Conservation (phyloP, 1,140 invertebrate species). For the Brachionus manjavacas region DNA sequence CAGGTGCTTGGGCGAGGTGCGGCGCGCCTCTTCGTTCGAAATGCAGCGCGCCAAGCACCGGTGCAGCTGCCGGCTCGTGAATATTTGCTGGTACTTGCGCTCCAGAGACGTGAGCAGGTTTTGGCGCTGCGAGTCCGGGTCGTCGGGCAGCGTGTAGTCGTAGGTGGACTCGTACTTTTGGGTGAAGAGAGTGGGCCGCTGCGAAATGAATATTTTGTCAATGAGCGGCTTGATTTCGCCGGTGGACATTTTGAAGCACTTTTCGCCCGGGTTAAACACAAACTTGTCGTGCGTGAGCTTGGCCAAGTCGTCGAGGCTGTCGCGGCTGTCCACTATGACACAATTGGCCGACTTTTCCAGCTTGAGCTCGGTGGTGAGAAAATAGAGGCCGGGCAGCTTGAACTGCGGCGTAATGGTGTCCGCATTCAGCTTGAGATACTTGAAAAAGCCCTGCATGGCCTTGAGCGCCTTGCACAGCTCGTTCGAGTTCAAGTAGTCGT, state of each 20-base stretch:
- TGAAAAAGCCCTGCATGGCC: slow-evolving; percentile 40
- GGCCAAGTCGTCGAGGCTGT: slow-evolving; percentile 26
- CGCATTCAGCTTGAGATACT: not conserved
- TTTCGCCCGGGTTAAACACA: slow-evolving; percentile 40
- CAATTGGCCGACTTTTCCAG: slow-evolving; percentile 19
- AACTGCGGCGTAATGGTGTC: not conserved
- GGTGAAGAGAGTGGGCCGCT: slow-evolving; percentile 27
- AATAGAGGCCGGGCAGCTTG: slow-evolving; percentile 27
- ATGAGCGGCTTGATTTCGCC: slow-evolving; percentile 21
- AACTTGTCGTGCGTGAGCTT: slow-evolving; percentile 22
- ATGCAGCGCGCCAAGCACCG: slow-evolving; percentile 35
- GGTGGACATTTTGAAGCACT: slow-evolving; percentile 1
- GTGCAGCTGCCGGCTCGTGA: slow-evolving; percentile 22
- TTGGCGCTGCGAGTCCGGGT: slow-evolving; percentile 35
- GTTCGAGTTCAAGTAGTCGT: slow-evolving; percentile 42
- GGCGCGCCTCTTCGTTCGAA: slow-evolving; percentile 28
- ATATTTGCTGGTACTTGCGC: slow-evolving; percentile 41
- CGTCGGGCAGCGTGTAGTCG: slow-evolving; percentile 30
- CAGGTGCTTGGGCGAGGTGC: not conserved
- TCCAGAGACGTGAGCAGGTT: slow-evolving; percentile 7
- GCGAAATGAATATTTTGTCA: slow-evolving; percentile 37
- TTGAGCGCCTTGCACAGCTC: slow-evolving; percentile 41
- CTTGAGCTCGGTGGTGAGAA: slow-evolving; percentile 38
- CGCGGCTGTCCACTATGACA: slow-evolving; percentile 29
- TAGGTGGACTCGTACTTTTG: slow-evolving; percentile 39